phyloP scores from a whole-genome alignment of 2,113 vertebrate genomes.

The Etheostoma cragini region DNA sequence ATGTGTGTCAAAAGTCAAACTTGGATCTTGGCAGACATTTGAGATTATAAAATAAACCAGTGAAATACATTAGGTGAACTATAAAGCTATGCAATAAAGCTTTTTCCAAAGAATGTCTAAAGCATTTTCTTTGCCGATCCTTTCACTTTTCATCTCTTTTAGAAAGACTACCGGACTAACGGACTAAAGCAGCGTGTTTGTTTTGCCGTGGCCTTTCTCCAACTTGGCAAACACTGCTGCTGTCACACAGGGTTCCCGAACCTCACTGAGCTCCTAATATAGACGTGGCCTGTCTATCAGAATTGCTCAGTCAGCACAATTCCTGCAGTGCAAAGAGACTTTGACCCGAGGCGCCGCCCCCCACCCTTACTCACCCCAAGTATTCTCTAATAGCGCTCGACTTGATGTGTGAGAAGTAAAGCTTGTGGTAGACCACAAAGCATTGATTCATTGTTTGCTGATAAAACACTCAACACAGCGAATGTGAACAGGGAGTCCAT shows the following conservation, averaged over 20 bases:
- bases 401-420: conserved; percentile 78
- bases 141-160: conserved; percentile 34
- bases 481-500: conserved; percentile 61
- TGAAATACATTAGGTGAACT: background rate
- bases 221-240: conserved; percentile 58
- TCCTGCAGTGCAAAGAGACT: conserved; percentile 62
- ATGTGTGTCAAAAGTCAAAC: conserved; percentile 45
- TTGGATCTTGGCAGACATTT: conserved; percentile 33
- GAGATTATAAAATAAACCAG: conserved; percentile 8
- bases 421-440: conserved; percentile 77
- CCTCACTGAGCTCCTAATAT: conserved; percentile 60
- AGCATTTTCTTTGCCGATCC: conserved; percentile 20
- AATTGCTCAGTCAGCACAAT: conserved; percentile 72
- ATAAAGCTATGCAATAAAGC: background rate
- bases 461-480: conserved; percentile 76
- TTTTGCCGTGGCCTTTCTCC: conserved; percentile 46
- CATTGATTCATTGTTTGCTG: conserved; percentile 78
- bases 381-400: conserved; percentile 75
- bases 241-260: conserved; percentile 51
- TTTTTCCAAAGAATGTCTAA: conserved; percentile 15
- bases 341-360: conserved; percentile 49
- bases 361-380: conserved; percentile 46
- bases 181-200: conserved; percentile 41
- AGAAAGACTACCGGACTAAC: background rate
- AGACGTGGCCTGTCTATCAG: conserved; percentile 63